Evolutionary conservation across 2,113 vertebrate species (phyloP).

Genomic region (Petrocephalus microphthalmus): DNA sequence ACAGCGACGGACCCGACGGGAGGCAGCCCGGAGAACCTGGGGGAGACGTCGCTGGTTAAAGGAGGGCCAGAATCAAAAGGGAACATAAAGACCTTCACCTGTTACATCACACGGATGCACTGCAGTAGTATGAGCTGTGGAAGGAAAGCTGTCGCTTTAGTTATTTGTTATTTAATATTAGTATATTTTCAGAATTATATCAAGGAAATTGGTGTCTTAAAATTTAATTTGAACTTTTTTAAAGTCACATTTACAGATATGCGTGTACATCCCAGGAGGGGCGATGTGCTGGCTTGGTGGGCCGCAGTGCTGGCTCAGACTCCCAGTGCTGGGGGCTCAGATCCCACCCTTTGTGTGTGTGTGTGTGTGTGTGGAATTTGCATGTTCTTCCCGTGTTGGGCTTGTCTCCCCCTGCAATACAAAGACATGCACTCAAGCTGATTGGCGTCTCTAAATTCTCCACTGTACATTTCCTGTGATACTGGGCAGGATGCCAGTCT

Average conservation of each 20-base stretch:
- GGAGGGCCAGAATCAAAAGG: background rate
- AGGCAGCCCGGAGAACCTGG: background rate
- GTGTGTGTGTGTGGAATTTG: background rate
- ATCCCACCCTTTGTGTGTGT: background rate
- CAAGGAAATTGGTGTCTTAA: background rate
- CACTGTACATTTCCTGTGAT: background rate
- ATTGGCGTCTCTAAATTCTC: background rate
- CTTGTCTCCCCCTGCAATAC: background rate
- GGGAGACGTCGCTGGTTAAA: background rate
- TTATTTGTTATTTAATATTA: background rate
- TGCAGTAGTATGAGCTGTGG: background rate
- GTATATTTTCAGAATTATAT: slow-evolving; percentile 7
- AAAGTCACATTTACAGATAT: background rate
- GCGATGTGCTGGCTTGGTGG: background rate
- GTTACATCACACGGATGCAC: background rate
- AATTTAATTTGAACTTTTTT: background rate
- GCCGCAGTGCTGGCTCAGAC: background rate
- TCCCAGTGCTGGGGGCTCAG: background rate
- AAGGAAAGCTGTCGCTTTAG: background rate
- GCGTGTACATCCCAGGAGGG: background rate
- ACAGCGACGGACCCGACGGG: background rate
- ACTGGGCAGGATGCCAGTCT: background rate
- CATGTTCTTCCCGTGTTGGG: background rate
- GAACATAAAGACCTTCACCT: background rate
- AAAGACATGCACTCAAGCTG: background rate